Evolutionary conservation across 2,888 invertebrate species (phyloP).

Genomic region (Cyaniris semiargus): DNA sequence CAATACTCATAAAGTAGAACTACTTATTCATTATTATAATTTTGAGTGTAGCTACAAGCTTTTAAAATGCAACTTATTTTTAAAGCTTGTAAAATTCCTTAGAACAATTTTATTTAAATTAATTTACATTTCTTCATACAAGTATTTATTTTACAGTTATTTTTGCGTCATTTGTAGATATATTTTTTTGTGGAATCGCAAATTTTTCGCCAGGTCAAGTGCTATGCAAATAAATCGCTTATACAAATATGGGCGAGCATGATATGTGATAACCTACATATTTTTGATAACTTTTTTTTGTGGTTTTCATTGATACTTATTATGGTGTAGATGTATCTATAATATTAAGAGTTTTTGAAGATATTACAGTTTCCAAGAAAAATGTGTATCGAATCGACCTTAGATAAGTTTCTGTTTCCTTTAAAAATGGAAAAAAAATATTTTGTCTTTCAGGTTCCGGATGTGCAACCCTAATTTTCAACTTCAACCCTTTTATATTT

Average conservation of each 20-base stretch:
- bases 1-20: no score
- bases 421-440: not conserved
- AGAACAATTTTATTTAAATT: not conserved
- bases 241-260: conserved; percentile 17
- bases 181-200: not conserved
- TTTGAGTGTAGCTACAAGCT: not conserved
- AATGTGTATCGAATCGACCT: not conserved
- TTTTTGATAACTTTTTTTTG: conserved; percentile 2
- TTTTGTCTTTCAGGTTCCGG: not conserved
- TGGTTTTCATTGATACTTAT: not conserved
- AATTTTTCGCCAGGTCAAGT: conserved; percentile 30
- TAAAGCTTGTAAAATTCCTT: not conserved
- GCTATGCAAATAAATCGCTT: not conserved
- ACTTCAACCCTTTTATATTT: not conserved
- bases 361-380: not conserved
- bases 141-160: not conserved
- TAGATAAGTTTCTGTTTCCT: not conserved
- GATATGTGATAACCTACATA: conserved; percentile 26
- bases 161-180: not conserved
- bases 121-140: not conserved
- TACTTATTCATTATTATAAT: no score
- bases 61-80: not conserved
- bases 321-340: not conserved
- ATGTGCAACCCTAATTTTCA: not conserved
- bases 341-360: not conserved